Conservation (phyloP, 2,888 invertebrate species). For the Rhagophthalmus giganteus region DNA sequence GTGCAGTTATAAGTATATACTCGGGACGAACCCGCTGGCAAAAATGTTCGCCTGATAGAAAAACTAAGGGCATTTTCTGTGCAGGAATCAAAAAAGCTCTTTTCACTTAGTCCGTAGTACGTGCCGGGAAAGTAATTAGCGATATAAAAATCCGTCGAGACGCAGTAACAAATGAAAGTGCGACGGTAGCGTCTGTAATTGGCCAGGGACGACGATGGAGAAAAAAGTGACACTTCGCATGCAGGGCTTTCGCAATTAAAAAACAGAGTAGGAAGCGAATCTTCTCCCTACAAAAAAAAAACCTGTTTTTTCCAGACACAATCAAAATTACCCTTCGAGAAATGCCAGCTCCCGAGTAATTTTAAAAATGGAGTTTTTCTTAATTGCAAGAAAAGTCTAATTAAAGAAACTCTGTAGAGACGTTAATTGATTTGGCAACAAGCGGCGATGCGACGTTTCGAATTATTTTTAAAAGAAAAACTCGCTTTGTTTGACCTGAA, state of each 20-base stretch:
- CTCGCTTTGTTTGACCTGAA: constrained; percentile 19
- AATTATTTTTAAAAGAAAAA: constrained; percentile 16
- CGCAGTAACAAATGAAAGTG: constrained; percentile 55
- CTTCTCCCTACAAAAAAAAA: constrained; percentile 24
- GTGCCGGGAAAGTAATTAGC: constrained; percentile 57
- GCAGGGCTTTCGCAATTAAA: constrained; percentile 52
- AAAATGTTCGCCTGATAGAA: constrained; percentile 7
- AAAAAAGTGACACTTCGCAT: constrained; percentile 52
- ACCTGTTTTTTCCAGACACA: constrained; percentile 43
- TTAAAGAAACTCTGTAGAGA: constrained; percentile 52
- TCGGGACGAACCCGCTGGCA: too few species aligned
- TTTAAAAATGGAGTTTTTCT: constrained; percentile 55
- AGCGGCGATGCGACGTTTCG: constrained; percentile 43
- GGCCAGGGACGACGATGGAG: constrained; percentile 42
- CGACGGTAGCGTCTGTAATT: constrained; percentile 44
- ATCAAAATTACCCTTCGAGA: constrained; percentile 53
- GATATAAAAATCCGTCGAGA: constrained; percentile 57
- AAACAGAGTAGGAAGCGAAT: constrained; percentile 32
- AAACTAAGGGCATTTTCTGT: constrained; percentile 5
- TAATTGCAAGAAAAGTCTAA: constrained; percentile 55
- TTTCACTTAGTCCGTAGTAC: constrained; percentile 40
- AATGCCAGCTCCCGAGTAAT: constrained; percentile 49
- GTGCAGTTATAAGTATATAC: too few species aligned
- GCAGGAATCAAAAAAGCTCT: constrained; percentile 26
- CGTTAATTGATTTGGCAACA: constrained; percentile 57